Evolutionary conservation across 2,888 invertebrate species (phyloP).

Genomic region (Ethmia dodecea): DNA sequence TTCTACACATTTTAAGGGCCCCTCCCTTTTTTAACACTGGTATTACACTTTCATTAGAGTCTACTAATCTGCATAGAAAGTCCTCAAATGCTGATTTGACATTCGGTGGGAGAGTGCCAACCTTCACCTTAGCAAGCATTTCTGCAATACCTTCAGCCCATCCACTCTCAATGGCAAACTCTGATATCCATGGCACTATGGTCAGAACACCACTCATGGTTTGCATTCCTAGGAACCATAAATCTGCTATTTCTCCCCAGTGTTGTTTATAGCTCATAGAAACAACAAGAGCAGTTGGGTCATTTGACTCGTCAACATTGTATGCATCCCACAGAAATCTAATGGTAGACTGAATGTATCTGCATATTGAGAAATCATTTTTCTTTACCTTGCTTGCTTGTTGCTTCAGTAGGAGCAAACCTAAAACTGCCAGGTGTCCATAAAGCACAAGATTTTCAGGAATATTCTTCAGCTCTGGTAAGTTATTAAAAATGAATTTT

Average conservation of each 20-base stretch:
- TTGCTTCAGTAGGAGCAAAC: constrained; percentile 89
- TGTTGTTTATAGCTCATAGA: constrained; percentile 90
- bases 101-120: constrained; percentile 88
- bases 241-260: constrained; percentile 93
- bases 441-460: constrained; percentile 91
- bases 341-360: constrained; percentile 92
- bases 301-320: constrained; percentile 91
- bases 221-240: constrained; percentile 97
- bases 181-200: constrained; percentile 91
- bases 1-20: constrained; percentile 89
- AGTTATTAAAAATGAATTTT: constrained; percentile 90
- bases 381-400: constrained; percentile 89
- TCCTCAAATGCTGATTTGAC: constrained; percentile 95
- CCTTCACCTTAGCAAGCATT: constrained; percentile 88
- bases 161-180: constrained; percentile 95
- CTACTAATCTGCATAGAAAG: constrained; percentile 89
- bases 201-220: constrained; percentile 90
- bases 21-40: constrained; percentile 89
- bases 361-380: constrained; percentile 92
- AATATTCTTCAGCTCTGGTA: constrained; percentile 89
- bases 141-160: constrained; percentile 94
- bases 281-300: constrained; percentile 88
- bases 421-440: constrained; percentile 90
- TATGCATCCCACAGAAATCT: constrained; percentile 96
- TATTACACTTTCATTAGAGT: constrained; percentile 85